phyloP scores from a whole-genome alignment of 92 coral and sea anemone genomes.

The Pocillopora grandis region DNA sequence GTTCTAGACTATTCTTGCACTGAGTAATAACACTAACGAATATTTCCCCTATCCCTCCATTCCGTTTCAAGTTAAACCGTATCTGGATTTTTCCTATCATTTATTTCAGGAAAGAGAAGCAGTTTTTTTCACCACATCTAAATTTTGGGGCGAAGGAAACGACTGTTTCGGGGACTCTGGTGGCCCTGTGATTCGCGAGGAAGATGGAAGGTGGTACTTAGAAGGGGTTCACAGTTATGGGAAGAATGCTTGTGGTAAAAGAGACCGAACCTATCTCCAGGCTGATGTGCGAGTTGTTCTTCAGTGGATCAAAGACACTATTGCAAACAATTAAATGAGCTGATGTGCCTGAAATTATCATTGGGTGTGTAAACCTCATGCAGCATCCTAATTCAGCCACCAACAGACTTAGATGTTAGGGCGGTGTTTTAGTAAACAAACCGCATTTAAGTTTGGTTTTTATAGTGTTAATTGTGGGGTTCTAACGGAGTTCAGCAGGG shows the following conservation, averaged over 20 bases:
- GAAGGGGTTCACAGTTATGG: slow-evolving; percentile 8
- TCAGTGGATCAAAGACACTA: background rate
- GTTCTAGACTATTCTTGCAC: no score
- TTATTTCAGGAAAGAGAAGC: no score
- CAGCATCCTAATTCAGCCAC: no score
- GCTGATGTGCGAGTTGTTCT: slow-evolving; percentile 9
- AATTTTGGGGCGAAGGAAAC: background rate
- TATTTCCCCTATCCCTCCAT: no score
- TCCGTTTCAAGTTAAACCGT: no score
- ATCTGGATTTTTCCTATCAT: no score
- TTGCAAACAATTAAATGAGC: background rate
- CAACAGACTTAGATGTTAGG: no score
- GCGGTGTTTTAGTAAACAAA: no score
- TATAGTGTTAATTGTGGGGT: no score
- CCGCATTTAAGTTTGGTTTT: no score
- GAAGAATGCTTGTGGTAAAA: background rate
- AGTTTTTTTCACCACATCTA: background rate
- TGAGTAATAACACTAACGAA: no score
- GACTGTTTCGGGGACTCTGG: slow-evolving; percentile 1
- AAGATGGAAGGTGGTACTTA: background rate
- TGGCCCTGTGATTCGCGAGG: background rate
- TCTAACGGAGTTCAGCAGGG: no score
- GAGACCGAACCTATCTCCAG: background rate
- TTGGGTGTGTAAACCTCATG: background rate
- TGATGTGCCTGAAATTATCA: background rate